Evolutionary conservation across 2,113 vertebrate species (phyloP).

Genomic region (Festucalex cinctus): DNA sequence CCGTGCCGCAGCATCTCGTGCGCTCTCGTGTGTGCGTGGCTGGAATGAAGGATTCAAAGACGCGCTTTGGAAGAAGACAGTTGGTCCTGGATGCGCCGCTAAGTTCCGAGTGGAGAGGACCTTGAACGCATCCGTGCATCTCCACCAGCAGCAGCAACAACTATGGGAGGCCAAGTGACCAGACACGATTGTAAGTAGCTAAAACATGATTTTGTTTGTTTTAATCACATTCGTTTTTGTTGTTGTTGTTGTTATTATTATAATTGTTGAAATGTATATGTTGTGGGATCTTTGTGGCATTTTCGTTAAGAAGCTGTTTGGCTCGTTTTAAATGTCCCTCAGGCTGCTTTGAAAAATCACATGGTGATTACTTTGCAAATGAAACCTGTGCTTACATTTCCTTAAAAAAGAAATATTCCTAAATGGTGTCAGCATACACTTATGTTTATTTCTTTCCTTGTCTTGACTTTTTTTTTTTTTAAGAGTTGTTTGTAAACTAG

Average conservation of each 20-base stretch:
- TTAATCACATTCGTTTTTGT: background rate
- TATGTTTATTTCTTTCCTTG: background rate
- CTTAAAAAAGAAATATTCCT: background rate
- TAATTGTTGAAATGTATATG: too few relatives aligned
- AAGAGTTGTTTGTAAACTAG: background rate
- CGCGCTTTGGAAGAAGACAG: slow-evolving; percentile 36
- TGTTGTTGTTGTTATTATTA: background rate
- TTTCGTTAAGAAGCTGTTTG: background rate
- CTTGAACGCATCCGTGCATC: slow-evolving; percentile 56
- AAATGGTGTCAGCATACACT: background rate
- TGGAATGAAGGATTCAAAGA: slow-evolving; percentile 37
- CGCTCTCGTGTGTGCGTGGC: background rate
- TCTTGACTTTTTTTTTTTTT: background rate
- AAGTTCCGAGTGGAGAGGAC: slow-evolving; percentile 35
- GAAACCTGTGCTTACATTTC: background rate
- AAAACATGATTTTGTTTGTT: background rate
- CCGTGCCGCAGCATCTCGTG: background rate
- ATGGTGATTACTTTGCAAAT: background rate
- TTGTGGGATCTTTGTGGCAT: background rate
- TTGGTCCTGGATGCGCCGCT: slow-evolving; percentile 10
- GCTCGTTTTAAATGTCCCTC: background rate
- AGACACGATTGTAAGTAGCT: slow-evolving; percentile 58
- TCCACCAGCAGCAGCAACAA: slow-evolving; percentile 3
- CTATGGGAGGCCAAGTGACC: slow-evolving; percentile 88
- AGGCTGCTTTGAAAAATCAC: background rate